Evolutionary conservation across 2,797 vertebrate species (phyloP).

Genomic region (Propithecus deckenii): DNA sequence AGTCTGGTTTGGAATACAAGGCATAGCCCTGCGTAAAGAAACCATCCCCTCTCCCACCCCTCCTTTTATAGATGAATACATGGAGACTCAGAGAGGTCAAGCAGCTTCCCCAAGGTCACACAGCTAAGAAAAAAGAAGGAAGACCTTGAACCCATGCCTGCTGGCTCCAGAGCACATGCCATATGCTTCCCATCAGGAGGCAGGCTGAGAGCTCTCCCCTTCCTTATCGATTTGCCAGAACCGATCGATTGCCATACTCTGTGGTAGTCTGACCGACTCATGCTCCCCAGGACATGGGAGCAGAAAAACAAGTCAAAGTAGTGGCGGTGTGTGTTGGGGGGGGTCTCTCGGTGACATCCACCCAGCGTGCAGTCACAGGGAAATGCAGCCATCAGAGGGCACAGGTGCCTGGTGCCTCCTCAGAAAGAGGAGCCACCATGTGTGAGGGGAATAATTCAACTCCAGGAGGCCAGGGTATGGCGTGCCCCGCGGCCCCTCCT

Average conservation of each 20-base stretch:
- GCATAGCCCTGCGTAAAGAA: neutral
- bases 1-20: neutral
- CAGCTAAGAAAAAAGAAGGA: neutral
- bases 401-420: conserved; percentile 42
- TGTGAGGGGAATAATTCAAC: conserved; percentile 45
- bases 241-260: neutral
- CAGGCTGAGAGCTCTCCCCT: neutral
- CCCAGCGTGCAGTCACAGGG: neutral
- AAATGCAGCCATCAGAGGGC: neutral
- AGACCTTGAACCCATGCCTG: neutral
- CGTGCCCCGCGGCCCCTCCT: conserved; percentile 53
- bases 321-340: accelerated
- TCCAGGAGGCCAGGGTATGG: conserved; percentile 59
- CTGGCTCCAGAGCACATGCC: neutral
- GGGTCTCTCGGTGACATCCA: neutral
- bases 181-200: neutral
- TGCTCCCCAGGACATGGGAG: neutral
- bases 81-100: neutral
- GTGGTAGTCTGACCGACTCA: neutral
- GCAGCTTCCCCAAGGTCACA: neutral
- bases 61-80: neutral
- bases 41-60: neutral
- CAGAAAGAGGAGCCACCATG: conserved; percentile 44
- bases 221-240: neutral
- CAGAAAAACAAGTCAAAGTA: neutral